These are phyloP conservation scores for Arge pagana DNA, from an alignment of 2,888 invertebrate genomes.

Conservation along the genomic window DNA sequence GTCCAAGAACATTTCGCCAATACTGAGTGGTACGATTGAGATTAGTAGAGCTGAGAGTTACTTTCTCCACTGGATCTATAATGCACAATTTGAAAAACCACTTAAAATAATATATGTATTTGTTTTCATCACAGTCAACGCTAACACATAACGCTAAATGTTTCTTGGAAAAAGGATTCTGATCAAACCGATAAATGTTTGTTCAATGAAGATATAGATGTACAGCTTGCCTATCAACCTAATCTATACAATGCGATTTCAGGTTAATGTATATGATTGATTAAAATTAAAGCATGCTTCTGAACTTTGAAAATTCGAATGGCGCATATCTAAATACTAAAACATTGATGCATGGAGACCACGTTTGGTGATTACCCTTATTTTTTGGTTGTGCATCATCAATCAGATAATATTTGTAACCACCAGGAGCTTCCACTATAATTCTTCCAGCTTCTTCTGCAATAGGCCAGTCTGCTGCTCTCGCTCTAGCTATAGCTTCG, in stretches of 20 bases:
- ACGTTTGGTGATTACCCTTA: constrained; percentile 64
- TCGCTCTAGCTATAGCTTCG: constrained; percentile 76
- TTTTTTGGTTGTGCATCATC: constrained; percentile 71
- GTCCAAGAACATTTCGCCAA: constrained; percentile 80
- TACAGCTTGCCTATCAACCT: too few species aligned
- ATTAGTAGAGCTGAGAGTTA: constrained; percentile 78
- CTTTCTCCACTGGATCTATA: constrained; percentile 78
- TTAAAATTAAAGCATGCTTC: constrained; percentile 17
- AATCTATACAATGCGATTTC: too few species aligned
- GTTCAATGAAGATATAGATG: too few species aligned
- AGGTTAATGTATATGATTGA: too few species aligned
- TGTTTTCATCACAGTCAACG: not conserved
- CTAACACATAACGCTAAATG: not conserved
- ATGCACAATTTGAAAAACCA: not conserved
- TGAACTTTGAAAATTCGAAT: constrained; percentile 10
- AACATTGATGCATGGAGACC: constrained; percentile 12
- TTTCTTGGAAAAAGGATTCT: too few species aligned
- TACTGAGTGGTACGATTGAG: constrained; percentile 77
- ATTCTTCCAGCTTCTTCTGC: constrained; percentile 66
- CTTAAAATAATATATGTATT: not conserved
- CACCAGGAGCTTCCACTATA: constrained; percentile 85
- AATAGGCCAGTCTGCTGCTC: constrained; percentile 73
- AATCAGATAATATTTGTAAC: constrained; percentile 83
- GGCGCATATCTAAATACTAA: constrained; percentile 8
- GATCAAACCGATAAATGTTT: too few species aligned